phyloP scores from a whole-genome alignment of 2,113 vertebrate genomes.

The Xenopus laevis region DNA sequence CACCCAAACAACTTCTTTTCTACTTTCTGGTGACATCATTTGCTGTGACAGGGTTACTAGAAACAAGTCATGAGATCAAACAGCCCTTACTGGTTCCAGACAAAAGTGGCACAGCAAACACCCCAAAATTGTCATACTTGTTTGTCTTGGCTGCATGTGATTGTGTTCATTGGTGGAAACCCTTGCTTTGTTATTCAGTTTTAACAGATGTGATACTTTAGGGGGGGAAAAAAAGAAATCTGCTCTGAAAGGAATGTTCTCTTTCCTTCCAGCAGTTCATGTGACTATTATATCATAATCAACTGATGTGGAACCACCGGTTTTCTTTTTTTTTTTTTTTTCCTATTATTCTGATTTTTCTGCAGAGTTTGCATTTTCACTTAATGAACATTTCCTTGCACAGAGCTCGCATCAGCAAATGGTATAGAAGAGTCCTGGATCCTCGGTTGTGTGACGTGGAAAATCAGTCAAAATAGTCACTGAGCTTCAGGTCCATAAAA shows the following conservation, averaged over 20 bases:
- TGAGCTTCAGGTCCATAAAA: too few relatives aligned
- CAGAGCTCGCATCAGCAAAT: background rate
- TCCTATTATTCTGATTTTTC: background rate
- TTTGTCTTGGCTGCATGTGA: background rate
- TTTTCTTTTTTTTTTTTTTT: background rate
- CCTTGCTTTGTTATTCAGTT: conserved; percentile 20
- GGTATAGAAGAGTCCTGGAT: background rate
- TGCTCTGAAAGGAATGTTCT: conserved; percentile 31
- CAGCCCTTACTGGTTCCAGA: background rate
- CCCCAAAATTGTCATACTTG: background rate
- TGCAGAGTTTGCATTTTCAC: conserved; percentile 19
- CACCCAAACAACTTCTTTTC: too few relatives aligned
- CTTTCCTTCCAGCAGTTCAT: conserved; percentile 41
- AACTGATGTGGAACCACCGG: conserved; percentile 25
- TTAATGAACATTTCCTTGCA: background rate
- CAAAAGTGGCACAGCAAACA: conserved; percentile 1
- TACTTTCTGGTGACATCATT: background rate
- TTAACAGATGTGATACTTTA: conserved; percentile 32
- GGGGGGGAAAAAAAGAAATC: background rate
- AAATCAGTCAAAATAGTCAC: too few relatives aligned
- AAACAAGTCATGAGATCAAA: conserved; percentile 32
- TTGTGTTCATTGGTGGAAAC: background rate
- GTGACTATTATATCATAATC: conserved; percentile 47
- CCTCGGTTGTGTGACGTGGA: too few relatives aligned
- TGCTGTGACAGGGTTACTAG: conserved; percentile 5